These are phyloP conservation scores for Alouatta palliata DNA, from an alignment of 2,113 vertebrate genomes.

Conservation along the genomic window DNA sequence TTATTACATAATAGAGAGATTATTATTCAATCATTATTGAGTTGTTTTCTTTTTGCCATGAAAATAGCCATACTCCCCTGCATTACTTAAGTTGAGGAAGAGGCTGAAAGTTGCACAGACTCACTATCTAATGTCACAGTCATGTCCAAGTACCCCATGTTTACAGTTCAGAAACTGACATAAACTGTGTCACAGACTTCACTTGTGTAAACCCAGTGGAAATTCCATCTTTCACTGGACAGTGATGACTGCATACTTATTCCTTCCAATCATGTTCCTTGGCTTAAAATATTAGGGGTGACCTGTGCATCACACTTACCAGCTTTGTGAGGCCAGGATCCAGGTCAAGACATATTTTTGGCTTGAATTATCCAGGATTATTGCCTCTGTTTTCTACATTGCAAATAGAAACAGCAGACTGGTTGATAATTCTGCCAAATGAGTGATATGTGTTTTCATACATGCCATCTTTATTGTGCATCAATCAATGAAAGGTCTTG, in stretches of 20 bases:
- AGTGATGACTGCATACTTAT: not conserved
- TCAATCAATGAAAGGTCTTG: not conserved
- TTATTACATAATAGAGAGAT: not conserved
- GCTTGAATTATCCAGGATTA: slow-evolving; percentile 17
- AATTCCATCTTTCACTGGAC: not conserved
- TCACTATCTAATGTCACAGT: not conserved
- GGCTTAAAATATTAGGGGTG: slow-evolving; percentile 4
- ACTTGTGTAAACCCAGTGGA: not conserved
- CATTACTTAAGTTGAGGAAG: not conserved
- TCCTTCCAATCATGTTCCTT: not conserved
- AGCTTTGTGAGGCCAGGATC: slow-evolving; percentile 50
- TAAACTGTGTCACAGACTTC: not conserved
- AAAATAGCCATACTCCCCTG: slow-evolving; percentile 54
- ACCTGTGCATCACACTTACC: not conserved
- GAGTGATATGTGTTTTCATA: not conserved
- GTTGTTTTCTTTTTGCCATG: slow-evolving; percentile 39
- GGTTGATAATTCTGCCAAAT: not conserved
- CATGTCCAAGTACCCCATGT: not conserved
- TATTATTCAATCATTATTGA: not conserved
- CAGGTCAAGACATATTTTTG: slow-evolving; percentile 8
- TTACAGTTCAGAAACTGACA: not conserved
- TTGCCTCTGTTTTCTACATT: slow-evolving; percentile 14
- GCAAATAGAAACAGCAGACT: slow-evolving; percentile 47
- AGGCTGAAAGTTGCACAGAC: not conserved
- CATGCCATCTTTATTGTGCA: not conserved